phyloP scores from a whole-genome alignment of 2,113 vertebrate genomes.

The Rhinogobius similis region DNA sequence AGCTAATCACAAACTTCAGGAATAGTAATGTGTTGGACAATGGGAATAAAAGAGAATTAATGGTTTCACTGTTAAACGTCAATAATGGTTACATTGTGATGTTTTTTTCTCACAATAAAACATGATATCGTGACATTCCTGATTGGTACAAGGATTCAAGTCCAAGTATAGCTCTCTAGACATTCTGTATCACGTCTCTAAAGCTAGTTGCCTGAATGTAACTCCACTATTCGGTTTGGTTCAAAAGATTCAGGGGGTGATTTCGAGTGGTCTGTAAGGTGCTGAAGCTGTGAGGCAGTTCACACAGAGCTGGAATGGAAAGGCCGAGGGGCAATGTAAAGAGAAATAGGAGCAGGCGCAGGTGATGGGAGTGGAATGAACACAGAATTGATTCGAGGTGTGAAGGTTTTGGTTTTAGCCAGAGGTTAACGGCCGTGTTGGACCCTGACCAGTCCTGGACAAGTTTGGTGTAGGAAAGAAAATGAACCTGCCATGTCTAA shows the following conservation, averaged over 20 bases:
- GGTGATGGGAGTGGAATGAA: constrained; percentile 30
- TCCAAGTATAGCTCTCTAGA: constrained; percentile 8
- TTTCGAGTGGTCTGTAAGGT: not conserved
- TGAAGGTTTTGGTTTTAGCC: constrained; percentile 19
- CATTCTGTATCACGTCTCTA: constrained; percentile 25
- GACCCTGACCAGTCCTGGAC: constrained; percentile 10
- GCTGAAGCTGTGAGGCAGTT: constrained; percentile 3
- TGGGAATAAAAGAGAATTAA: too few relatives aligned
- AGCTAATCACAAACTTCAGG: too few relatives aligned
- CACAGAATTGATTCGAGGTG: constrained; percentile 41
- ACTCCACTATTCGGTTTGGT: constrained; percentile 38
- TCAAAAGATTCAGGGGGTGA: constrained; percentile 5
- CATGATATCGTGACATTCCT: too few relatives aligned
- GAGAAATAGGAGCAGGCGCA: not conserved
- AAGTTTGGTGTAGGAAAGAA: constrained; percentile 9
- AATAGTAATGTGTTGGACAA: too few relatives aligned
- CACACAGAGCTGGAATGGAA: not conserved
- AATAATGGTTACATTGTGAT: too few relatives aligned
- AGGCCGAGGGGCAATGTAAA: constrained; percentile 11
- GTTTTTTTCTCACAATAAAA: too few relatives aligned
- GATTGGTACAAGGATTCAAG: too few relatives aligned
- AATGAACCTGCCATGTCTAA: constrained; percentile 1
- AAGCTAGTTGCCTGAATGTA: constrained; percentile 21
- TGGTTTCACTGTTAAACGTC: too few relatives aligned
- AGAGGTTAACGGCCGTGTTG: constrained; percentile 47